These are phyloP conservation scores for Orbicella faveolata DNA, from an alignment of 64 coral and sea anemone genomes.

Conservation along the genomic window DNA sequence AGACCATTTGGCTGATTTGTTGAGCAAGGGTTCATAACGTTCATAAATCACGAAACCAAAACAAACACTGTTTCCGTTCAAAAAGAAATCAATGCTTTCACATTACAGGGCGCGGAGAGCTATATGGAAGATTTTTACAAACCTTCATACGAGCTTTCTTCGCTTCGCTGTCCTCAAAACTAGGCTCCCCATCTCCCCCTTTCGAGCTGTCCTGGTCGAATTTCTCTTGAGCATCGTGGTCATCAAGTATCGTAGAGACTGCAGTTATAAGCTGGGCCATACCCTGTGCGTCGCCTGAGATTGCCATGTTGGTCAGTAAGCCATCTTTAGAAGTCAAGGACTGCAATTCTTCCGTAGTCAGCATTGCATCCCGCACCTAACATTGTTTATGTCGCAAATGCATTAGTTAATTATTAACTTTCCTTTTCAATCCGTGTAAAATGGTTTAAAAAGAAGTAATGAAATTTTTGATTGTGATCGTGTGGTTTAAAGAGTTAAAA, in stretches of 20 bases:
- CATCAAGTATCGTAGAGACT: background rate
- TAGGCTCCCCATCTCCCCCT: background rate
- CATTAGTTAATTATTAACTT: background rate
- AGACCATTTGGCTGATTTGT: too few relatives aligned
- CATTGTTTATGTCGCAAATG: background rate
- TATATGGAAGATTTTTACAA: background rate
- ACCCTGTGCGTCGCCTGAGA: constrained; percentile 25
- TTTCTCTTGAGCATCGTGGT: background rate
- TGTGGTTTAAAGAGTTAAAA: too few relatives aligned
- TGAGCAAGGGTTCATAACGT: too few relatives aligned
- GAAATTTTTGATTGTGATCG: too few relatives aligned
- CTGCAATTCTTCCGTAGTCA: background rate
- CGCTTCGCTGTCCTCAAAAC: background rate
- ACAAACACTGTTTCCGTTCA: too few relatives aligned
- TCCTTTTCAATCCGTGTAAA: too few relatives aligned
- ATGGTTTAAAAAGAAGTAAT: too few relatives aligned
- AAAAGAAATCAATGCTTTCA: too few relatives aligned
- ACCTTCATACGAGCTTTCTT: constrained; percentile 20
- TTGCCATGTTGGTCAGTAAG: constrained; percentile 19
- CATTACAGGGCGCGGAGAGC: too few relatives aligned
- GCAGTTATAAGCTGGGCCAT: constrained; percentile 32
- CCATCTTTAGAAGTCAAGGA: background rate
- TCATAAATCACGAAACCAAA: too few relatives aligned
- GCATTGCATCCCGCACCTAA: background rate
- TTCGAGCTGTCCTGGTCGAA: background rate